These are phyloP conservation scores for Apis florea DNA, from an alignment of 1,140 invertebrate species.

Conservation along the genomic window DNA sequence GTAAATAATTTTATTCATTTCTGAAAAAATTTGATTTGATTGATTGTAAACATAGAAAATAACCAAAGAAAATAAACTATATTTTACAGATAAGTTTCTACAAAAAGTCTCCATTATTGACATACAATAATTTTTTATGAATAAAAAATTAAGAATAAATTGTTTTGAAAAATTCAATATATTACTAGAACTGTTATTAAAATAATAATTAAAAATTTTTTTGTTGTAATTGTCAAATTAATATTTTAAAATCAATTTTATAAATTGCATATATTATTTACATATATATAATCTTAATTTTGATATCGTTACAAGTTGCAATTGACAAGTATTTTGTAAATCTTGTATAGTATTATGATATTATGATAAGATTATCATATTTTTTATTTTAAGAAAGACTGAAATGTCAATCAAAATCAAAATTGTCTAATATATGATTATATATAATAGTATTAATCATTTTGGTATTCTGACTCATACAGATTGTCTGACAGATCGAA, in stretches of 20 bases:
- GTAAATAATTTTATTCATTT: background rate
- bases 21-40: background rate
- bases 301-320: background rate
- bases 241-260: background rate
- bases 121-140: too few species aligned
- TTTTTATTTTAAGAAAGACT: background rate
- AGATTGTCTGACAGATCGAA: background rate
- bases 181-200: background rate
- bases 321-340: background rate
- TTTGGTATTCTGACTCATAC: slow-evolving; percentile 25
- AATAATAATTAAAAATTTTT: background rate
- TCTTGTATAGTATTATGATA: too few species aligned
- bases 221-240: background rate
- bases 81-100: background rate
- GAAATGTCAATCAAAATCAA: slow-evolving; percentile 12
- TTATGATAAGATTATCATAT: background rate
- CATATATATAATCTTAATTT: background rate
- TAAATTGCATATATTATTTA: background rate
- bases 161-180: too few species aligned
- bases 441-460: background rate
- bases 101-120: background rate
- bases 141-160: background rate
- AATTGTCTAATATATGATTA: background rate
- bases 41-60: background rate
- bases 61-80: background rate